These are phyloP conservation scores for Achroia grisella DNA, from an alignment of 1,140 invertebrate species.

Conservation along the genomic window DNA sequence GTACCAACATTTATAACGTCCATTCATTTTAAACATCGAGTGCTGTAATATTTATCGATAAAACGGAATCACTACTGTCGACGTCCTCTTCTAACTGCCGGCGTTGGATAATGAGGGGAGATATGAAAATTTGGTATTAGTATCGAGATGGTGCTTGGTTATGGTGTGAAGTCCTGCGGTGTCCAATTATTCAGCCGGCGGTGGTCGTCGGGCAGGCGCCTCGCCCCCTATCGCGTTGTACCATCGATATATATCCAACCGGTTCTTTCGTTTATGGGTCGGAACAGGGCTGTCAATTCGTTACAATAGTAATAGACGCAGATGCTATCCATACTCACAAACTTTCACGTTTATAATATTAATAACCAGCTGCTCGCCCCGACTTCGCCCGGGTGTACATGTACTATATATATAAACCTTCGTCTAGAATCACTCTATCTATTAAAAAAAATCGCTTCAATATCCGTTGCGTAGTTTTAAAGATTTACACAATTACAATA, in stretches of 20 bases:
- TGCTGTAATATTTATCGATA: slow-evolving; percentile 14
- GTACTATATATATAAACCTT: too few species aligned
- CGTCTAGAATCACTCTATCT: too few species aligned
- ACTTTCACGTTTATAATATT: too few species aligned
- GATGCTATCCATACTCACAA: too few species aligned
- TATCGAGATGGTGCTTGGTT: slow-evolving; percentile 22
- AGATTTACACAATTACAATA: too few species aligned
- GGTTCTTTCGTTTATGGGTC: slow-evolving; percentile 61
- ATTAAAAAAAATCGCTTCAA: too few species aligned
- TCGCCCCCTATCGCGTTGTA: slow-evolving; percentile 57
- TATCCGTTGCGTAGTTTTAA: too few species aligned
- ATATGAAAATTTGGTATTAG: slow-evolving; percentile 1
- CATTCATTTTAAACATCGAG: slow-evolving; percentile 36
- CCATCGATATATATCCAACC: slow-evolving; percentile 56
- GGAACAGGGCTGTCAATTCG: slow-evolving; percentile 10
- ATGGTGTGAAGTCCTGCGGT: slow-evolving; percentile 68
- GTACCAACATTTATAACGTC: slow-evolving; percentile 43
- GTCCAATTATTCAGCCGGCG: slow-evolving; percentile 63
- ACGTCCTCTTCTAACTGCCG: not conserved
- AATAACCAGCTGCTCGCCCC: too few species aligned
- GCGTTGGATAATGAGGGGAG: not conserved
- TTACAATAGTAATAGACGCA: too few species aligned
- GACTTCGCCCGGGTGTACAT: too few species aligned
- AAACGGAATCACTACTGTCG: not conserved
- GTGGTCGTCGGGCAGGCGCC: slow-evolving; percentile 57